A percentile compares a stretch with the other conserved stretches of the same genome.
Conservation (phyloP, 2,113 vertebrate species). For the Colinus virginianus region DNA sequence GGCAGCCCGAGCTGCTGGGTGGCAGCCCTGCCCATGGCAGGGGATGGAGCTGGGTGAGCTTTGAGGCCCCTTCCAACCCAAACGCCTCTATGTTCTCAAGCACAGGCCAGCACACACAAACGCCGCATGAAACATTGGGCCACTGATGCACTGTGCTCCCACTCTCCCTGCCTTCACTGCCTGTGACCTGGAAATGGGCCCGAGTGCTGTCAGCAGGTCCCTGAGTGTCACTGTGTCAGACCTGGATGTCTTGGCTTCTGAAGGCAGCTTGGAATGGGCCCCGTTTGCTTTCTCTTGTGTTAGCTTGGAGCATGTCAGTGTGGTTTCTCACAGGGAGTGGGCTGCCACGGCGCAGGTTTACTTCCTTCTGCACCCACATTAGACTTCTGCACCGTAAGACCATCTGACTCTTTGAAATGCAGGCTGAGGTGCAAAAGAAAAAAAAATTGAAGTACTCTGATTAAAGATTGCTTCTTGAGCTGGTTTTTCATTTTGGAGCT, state of each 20-base stretch:
- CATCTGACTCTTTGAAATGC: not conserved
- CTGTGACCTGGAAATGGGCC: not conserved
- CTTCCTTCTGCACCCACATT: not conserved
- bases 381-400: not conserved
- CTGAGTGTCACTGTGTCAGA: not conserved
- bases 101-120: not conserved
- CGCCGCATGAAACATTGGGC: accelerated
- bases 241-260: not conserved
- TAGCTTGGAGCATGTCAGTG: not conserved
- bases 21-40: too few relatives aligned
- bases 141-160: not conserved
- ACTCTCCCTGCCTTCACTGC: not conserved
- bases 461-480: not conserved
- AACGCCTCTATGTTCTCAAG: not conserved
- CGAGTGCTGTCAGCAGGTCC: not conserved
- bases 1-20: too few relatives aligned
- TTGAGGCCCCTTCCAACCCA: too few relatives aligned
- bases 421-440: not conserved
- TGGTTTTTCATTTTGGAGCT: not conserved
- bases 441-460: not conserved
- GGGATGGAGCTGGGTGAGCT: too few relatives aligned
- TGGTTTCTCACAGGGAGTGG: not conserved
- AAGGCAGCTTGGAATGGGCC: not conserved
- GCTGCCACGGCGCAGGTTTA: not conserved
- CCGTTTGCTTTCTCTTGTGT: not conserved